Percentiles rank a stretch among this genome's conserved stretches.
phyloP scores from a whole-genome alignment of 2,888 invertebrate species.

The Hirudinaria manillensis region DNA sequence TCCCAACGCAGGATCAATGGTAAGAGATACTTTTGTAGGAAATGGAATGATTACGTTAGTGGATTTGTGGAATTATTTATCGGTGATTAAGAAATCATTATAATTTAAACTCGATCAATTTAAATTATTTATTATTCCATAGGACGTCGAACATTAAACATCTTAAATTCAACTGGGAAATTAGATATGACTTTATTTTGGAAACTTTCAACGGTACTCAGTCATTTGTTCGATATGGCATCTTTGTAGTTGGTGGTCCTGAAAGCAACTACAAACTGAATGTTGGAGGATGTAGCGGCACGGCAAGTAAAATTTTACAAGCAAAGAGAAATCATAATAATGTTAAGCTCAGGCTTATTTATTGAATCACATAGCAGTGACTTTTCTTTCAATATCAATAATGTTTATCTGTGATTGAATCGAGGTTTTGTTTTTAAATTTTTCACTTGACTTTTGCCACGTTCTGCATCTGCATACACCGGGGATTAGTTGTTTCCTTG shows the following conservation, averaged over 20 bases:
- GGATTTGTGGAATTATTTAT: constrained; percentile 4
- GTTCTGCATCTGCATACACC: no score
- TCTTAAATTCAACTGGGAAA: no score
- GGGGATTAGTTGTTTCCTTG: no score
- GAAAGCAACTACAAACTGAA: not conserved
- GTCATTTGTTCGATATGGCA: not conserved
- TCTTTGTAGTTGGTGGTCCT: not conserved
- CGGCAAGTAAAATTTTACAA: not conserved
- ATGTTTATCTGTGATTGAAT: no score
- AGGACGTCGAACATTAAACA: not conserved
- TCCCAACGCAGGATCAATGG: constrained; percentile 10
- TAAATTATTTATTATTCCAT: no score
- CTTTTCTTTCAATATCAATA: no score
- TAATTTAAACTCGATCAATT: no score
- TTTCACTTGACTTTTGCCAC: no score
- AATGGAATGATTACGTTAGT: constrained; percentile 7
- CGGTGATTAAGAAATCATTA: not conserved
- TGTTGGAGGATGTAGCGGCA: not conserved
- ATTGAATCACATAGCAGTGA: no score
- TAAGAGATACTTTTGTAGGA: not conserved
- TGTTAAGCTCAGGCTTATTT: no score
- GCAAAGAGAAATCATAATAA: no score
- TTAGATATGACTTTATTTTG: not conserved
- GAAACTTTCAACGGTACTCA: not conserved
- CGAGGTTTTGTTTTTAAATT: no score